Conservation (phyloP, 2,888 invertebrate genomes). For the Papilio demoleus region DNA sequence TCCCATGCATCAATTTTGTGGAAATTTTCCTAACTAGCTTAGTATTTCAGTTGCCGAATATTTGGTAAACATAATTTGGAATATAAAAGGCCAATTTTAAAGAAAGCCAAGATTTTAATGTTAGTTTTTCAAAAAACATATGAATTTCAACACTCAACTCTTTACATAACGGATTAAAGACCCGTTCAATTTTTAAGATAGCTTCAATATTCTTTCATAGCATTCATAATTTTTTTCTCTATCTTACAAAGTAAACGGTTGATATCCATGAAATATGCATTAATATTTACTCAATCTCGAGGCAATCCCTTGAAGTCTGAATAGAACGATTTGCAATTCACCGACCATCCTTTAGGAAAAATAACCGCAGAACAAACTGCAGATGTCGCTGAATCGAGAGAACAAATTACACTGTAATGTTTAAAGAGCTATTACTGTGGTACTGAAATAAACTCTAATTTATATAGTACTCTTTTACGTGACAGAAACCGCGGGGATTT, state of each 20-base stretch:
- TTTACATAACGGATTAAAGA: background rate
- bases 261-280: constrained; percentile 80
- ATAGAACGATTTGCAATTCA: constrained; percentile 80
- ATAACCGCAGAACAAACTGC: constrained; percentile 68
- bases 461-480: too few species aligned
- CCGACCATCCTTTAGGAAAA: constrained; percentile 79
- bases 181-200: background rate
- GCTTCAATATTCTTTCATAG: constrained; percentile 44
- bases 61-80: too few species aligned
- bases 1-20: too few species aligned
- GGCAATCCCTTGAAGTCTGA: constrained; percentile 76
- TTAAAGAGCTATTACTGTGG: constrained; percentile 8
- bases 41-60: too few species aligned
- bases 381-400: constrained; percentile 61
- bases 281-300: constrained; percentile 79
- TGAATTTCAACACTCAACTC: background rate
- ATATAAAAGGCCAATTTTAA: too few species aligned
- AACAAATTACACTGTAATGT: constrained; percentile 3
- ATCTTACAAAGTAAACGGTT: constrained; percentile 75
- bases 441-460: background rate
- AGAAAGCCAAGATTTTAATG: too few species aligned
- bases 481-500: too few species aligned
- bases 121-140: too few species aligned
- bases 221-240: constrained; percentile 58
- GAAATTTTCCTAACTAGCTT: too few species aligned